Percentiles rank a stretch among this genome's conserved stretches.
Evolutionary conservation across 2,888 invertebrate genomes (phyloP).

Genomic region (Leucophenga montana): DNA sequence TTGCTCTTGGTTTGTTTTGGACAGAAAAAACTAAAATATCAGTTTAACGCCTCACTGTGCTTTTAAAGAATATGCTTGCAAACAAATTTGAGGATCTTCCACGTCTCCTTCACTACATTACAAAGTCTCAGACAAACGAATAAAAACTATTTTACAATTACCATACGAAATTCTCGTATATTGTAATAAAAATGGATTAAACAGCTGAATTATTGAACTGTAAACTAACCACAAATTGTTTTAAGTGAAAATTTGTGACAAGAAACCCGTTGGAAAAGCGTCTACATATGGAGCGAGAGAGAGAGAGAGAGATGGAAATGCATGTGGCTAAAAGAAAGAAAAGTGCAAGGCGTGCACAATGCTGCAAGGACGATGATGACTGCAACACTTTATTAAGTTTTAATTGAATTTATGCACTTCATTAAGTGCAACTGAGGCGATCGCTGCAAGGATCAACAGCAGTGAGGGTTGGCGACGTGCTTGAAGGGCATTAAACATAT

Average conservation of each 20-base stretch:
- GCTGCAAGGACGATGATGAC: not conserved
- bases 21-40: no score
- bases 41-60: no score
- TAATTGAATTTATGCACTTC: conserved; percentile 27
- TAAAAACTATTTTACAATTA: no score
- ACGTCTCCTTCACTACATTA: no score
- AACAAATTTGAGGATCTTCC: no score
- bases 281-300: not conserved
- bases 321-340: not conserved
- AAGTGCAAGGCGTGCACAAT: conserved; percentile 11
- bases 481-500: conserved; percentile 1
- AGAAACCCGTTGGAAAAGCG: not conserved
- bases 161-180: no score
- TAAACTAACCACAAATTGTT: conserved; percentile 8
- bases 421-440: conserved; percentile 11
- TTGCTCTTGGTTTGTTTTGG: no score
- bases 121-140: no score
- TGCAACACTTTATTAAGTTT: conserved; percentile 25
- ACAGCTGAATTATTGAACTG: conserved; percentile 6
- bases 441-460: no score
- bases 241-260: not conserved
- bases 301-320: no score
- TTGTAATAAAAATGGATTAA: no score
- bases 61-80: no score
- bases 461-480: not conserved